Conservation (phyloP, 1,140 invertebrate species). For the Aphelenchoides fujianensis region DNA sequence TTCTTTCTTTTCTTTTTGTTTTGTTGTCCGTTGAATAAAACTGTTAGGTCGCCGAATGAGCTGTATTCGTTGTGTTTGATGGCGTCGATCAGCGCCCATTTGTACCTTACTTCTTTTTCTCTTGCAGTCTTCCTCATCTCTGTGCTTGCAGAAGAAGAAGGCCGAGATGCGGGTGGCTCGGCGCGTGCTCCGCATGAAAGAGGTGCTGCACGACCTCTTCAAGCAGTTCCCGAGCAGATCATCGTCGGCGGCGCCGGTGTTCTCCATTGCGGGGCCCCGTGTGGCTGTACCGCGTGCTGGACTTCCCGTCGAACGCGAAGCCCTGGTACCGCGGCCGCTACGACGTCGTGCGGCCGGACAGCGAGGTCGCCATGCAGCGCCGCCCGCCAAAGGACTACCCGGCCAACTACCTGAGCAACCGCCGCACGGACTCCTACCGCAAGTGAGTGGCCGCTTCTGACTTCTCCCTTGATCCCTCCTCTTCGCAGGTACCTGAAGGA, state of each 20-base stretch:
- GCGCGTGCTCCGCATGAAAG: neutral
- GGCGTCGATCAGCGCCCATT: neutral
- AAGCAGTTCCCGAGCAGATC: neutral
- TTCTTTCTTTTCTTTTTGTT: conserved; percentile 23
- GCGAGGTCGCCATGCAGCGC: neutral
- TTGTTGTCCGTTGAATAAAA: conserved; percentile 29
- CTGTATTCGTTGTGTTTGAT: conserved; percentile 7
- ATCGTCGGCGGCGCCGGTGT: neutral
- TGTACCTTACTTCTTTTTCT: neutral
- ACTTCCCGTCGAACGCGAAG: neutral
- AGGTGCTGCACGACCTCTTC: neutral
- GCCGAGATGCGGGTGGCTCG: neutral
- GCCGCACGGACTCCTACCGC: neutral
- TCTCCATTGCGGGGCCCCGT: neutral
- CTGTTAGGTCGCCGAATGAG: no score
- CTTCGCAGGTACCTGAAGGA: neutral
- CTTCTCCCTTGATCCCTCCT: no score
- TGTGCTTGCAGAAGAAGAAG: neutral
- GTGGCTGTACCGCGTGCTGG: neutral
- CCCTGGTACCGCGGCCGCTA: neutral
- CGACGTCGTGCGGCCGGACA: neutral
- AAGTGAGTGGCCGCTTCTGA: no score
- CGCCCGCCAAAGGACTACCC: conserved; percentile 1
- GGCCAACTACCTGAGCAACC: neutral
- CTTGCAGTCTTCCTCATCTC: neutral